These are phyloP conservation scores for Leucania comma DNA, from an alignment of 2,888 invertebrate genomes.

Conservation along the genomic window DNA sequence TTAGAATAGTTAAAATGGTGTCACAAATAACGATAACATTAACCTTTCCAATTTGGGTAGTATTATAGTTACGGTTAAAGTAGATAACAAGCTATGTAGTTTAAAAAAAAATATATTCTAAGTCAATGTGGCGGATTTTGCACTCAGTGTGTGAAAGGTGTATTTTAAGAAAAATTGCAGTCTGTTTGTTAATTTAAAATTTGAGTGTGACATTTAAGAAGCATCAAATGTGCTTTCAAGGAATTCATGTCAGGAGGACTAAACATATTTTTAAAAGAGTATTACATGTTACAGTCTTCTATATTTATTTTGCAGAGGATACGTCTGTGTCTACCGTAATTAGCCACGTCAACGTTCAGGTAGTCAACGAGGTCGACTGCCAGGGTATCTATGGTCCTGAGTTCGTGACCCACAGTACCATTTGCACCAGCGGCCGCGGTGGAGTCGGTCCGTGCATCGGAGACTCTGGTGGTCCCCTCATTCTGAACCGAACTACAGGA, in stretches of 20 bases:
- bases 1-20: no score
- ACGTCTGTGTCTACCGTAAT: conserved; percentile 65
- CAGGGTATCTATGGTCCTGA: conserved; percentile 60
- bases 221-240: not conserved
- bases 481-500: conserved; percentile 60
- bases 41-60: no score
- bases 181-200: not conserved
- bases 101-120: not conserved
- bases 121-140: not conserved
- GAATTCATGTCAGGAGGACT: not conserved
- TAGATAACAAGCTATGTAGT: no score
- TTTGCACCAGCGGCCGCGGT: conserved; percentile 77
- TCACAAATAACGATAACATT: no score
- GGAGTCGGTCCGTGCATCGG: conserved; percentile 76
- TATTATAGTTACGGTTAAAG: no score
- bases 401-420: conserved; percentile 66
- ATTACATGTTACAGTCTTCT: no score
- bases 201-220: not conserved
- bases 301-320: conserved; percentile 65
- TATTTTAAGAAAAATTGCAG: not conserved
- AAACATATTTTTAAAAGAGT: no score
- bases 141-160: not conserved
- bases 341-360: conserved; percentile 72
- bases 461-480: conserved; percentile 79
- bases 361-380: conserved; percentile 71